Conservation (phyloP, 2,888 invertebrate species). For the Melieria crassipennis region DNA sequence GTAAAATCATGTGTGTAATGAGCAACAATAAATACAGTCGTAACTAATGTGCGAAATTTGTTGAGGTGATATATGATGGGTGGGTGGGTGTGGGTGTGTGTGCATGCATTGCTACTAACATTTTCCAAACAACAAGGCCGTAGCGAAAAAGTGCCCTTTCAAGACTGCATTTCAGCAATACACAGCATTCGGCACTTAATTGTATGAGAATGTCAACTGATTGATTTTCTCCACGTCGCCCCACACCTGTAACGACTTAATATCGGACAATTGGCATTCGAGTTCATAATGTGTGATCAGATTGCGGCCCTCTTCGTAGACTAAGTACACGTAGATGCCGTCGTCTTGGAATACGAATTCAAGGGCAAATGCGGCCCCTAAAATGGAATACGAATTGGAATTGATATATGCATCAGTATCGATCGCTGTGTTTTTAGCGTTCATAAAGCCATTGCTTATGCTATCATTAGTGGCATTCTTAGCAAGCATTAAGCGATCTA, state of each 20-base stretch:
- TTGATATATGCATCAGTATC: conserved; percentile 42
- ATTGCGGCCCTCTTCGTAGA: conserved; percentile 53
- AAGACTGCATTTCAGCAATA: too few relatives aligned
- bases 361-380: conserved; percentile 59
- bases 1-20: too few relatives aligned
- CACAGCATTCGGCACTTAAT: conserved; percentile 36
- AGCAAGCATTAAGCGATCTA: conserved; percentile 28
- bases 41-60: too few relatives aligned
- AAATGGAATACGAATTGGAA: conserved; percentile 53
- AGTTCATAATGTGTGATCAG: conserved; percentile 55
- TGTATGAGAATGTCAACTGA: conserved; percentile 56
- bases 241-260: conserved; percentile 62
- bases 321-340: conserved; percentile 56
- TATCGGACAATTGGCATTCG: conserved; percentile 53
- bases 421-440: conserved; percentile 19
- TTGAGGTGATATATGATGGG: too few relatives aligned
- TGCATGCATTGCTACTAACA: too few relatives aligned
- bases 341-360: conserved; percentile 57
- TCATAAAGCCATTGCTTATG: conserved; percentile 20
- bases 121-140: too few relatives aligned
- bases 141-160: too few relatives aligned
- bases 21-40: too few relatives aligned
- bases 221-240: conserved; percentile 62
- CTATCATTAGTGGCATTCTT: conserved; percentile 38
- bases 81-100: too few relatives aligned